Evolutionary conservation across 2,797 vertebrate species (phyloP).

Genomic region (Anguilla megastoma): DNA sequence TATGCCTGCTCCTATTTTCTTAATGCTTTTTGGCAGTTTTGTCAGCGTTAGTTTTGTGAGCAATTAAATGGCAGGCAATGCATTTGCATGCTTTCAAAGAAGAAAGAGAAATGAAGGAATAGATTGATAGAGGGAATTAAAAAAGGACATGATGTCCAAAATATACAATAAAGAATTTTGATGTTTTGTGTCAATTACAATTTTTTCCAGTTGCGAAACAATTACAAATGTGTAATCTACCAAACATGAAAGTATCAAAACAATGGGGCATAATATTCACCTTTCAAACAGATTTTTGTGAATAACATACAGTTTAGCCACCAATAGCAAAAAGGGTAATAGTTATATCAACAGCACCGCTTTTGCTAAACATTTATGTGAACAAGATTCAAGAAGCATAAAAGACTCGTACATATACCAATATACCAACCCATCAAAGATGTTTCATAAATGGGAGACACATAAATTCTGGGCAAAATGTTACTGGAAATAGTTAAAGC

Average conservation of each 20-base stretch:
- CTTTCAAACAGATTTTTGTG: neutral
- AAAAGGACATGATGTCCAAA: constrained; percentile 58
- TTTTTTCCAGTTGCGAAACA: constrained; percentile 43
- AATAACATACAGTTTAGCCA: neutral
- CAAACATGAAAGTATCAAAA: neutral
- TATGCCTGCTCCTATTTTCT: constrained; percentile 51
- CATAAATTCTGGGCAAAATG: constrained; percentile 1
- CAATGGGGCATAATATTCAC: neutral
- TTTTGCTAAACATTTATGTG: neutral
- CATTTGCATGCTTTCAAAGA: constrained; percentile 56
- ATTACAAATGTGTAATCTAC: constrained; percentile 55
- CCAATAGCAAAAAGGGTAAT: neutral
- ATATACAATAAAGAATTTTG: constrained; percentile 58
- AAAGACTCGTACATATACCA: neutral
- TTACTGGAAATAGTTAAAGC: neutral
- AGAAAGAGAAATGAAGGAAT: constrained; percentile 40
- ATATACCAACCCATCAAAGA: neutral
- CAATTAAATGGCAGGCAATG: constrained; percentile 62
- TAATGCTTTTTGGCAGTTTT: constrained; percentile 52
- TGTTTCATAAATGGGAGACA: neutral
- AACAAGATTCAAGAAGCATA: neutral
- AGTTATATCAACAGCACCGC: neutral
- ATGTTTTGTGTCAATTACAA: constrained; percentile 59
- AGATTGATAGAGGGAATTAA: constrained; percentile 63
- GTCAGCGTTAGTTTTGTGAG: constrained; percentile 52